phyloP scores from a whole-genome alignment of 2,113 vertebrate genomes.

The Eulacestoma nigropectus region DNA sequence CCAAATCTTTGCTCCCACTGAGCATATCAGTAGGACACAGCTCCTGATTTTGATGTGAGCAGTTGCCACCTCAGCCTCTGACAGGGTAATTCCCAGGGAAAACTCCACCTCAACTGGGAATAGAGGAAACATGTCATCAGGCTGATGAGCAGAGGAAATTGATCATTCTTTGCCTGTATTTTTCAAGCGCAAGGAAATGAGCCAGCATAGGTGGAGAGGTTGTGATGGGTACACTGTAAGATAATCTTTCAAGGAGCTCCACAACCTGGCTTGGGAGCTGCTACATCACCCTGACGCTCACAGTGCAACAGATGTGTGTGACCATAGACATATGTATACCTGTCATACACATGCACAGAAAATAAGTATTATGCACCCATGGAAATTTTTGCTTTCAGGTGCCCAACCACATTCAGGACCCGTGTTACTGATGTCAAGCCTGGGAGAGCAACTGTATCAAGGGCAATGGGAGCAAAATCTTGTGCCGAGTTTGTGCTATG shows the following conservation, averaged over 20 bases:
- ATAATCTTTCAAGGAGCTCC: background rate
- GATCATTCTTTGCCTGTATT: background rate
- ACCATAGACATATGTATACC: rapidly evolving
- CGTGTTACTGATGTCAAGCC: background rate
- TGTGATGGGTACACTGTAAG: background rate
- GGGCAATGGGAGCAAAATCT: background rate
- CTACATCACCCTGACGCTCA: rapidly evolving
- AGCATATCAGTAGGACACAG: background rate
- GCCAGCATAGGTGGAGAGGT: background rate
- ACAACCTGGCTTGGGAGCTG: background rate
- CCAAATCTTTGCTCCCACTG: background rate
- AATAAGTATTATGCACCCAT: background rate
- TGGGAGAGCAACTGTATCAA: background rate
- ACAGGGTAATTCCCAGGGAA: background rate
- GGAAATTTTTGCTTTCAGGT: background rate
- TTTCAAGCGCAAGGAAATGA: background rate
- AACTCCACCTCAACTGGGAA: background rate
- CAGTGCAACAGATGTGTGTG: background rate
- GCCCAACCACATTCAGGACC: background rate
- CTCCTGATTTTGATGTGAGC: background rate
- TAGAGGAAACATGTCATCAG: background rate
- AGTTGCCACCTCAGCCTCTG: background rate
- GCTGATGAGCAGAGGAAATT: background rate
- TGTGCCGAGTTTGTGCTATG: background rate
- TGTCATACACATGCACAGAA: background rate